phyloP scores from a whole-genome alignment of 2,888 invertebrate species.

The Liopterus haemorrhoidalis region DNA sequence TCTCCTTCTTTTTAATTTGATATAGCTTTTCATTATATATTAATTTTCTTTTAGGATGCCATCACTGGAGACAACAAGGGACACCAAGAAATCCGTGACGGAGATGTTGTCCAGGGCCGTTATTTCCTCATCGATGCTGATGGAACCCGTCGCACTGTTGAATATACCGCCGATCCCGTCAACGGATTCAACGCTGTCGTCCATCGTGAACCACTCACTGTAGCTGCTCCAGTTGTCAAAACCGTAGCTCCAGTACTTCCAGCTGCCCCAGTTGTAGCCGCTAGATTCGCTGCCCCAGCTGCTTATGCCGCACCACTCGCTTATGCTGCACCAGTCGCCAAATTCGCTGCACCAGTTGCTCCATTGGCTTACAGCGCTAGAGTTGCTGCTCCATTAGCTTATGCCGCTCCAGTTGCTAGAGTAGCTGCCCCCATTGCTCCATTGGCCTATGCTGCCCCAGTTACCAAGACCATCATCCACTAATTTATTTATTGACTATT shows the following conservation, averaged over 20 bases:
- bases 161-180: conserved; percentile 54
- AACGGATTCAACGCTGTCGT: conserved; percentile 57
- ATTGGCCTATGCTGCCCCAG: conserved; percentile 24
- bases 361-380: too few relatives aligned
- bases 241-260: conserved; percentile 19
- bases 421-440: conserved; percentile 24
- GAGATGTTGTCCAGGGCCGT: conserved; percentile 52
- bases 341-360: too few relatives aligned
- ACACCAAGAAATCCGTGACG: conserved; percentile 51
- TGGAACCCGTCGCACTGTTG: conserved; percentile 51
- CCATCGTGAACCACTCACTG: conserved; percentile 47
- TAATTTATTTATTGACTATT: conserved; percentile 15
- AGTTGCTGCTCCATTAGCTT: conserved; percentile 21
- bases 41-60: too few relatives aligned
- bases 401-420: conserved; percentile 20
- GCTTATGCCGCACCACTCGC: conserved; percentile 28
- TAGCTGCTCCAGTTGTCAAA: conserved; percentile 37
- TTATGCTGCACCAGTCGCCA: conserved; percentile 15
- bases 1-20: too few relatives aligned
- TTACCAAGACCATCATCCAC: conserved; percentile 7
- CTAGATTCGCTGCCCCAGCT: conserved; percentile 21
- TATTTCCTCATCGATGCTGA: conserved; percentile 53
- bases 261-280: conserved; percentile 16
- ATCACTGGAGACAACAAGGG: conserved; percentile 53
- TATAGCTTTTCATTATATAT: too few relatives aligned